Evolutionary conservation across 2,888 invertebrate genomes (phyloP), one percentile per base, ranked within the genome.

Genomic region (Ctenicera cuprea): DNA sequence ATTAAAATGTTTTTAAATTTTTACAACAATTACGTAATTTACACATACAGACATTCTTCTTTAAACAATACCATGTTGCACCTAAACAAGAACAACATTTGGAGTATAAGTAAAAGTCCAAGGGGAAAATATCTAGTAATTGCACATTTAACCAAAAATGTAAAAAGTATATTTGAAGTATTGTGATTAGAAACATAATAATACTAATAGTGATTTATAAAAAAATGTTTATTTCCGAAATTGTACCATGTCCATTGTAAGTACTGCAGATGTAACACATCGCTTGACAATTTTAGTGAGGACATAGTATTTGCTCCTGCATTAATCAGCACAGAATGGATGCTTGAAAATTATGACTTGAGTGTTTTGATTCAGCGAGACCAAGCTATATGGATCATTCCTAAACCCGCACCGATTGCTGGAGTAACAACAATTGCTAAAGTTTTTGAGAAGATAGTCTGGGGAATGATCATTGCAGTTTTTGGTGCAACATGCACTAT

Each of bases 11-110:
- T 38, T 3, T 12, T n/a, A 2, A 38, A 11, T 12, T n/a, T 38
- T 11, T 30, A 48, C 14, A 48, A 67, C 26, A 26, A 26, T 73
- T 74, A 57, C 43, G 16, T 59, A 30, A 38, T 57, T 26, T 65
- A 54, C 22, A 63, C 22, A 5, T 18, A 45, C 8, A 22, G 22
- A 22, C 14, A 8, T n/a, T 1, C 12, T 14, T 45, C 2, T 26
- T 45, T 63, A 63, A 48, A 63, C 3, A 22, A 7, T 8, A 63
- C 63, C 1, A 12, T 63, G 14, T 5, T 7, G 11, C 12, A 22
- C 12, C 14, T 63, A 1, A 63, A 7, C 1, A 20, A 48, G 20
- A 63, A 45, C 43, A 9, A 20, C 7, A 50, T 65, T 18, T 65
- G 64, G 64, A 37, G 30, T 37, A 30, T 3, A n/a, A 65, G 37